phyloP scores from a whole-genome alignment of 2,797 vertebrate species.

The Gallinago nigripennis region DNA sequence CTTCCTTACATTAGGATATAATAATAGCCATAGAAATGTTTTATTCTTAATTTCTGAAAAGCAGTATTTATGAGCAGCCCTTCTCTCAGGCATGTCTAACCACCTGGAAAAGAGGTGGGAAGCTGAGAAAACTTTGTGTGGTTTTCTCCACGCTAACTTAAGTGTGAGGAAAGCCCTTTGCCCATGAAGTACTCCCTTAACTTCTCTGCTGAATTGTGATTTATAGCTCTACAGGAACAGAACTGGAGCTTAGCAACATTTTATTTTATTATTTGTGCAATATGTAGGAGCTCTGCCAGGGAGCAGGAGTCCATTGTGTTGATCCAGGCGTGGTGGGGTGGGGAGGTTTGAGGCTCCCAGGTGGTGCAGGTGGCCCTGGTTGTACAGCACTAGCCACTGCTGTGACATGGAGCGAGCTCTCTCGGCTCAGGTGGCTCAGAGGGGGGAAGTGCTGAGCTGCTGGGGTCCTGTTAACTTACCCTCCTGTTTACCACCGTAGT shows the following conservation, averaged over 20 bases:
- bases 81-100: neutral
- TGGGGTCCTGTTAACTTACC: neutral
- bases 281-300: neutral
- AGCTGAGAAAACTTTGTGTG: neutral
- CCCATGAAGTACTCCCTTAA: neutral
- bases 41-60: neutral
- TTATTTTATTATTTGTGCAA: neutral
- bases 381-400: fast-evolving
- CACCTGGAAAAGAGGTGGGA: neutral
- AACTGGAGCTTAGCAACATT: neutral
- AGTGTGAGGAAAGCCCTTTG: neutral
- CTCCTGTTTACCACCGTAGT: neutral
- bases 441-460: neutral
- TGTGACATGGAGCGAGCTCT: fast-evolving
- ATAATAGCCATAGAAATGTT: neutral
- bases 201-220: neutral
- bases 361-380: neutral
- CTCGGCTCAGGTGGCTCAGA: neutral
- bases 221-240: neutral
- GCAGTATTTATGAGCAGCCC: neutral
- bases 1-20: neutral
- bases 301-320: neutral
- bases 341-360: neutral
- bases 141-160: neutral
- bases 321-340: neutral